Conservation (phyloP, 2,113 vertebrate genomes). For the Boulengeromyrus knoepffleri region DNA sequence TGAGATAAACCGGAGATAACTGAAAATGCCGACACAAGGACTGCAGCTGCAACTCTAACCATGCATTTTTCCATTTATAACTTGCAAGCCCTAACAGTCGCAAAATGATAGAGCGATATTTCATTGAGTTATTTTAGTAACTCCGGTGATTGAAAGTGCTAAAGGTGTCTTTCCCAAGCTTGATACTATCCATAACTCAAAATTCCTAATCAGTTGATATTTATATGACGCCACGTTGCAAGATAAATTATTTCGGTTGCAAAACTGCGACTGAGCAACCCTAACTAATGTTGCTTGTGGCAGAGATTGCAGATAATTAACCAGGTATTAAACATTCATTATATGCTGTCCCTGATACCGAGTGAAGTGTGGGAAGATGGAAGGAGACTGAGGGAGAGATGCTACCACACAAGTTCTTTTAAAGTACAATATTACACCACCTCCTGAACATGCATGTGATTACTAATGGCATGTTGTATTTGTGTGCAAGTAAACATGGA, state of each 20-base stretch:
- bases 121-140: background rate
- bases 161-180: background rate
- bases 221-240: background rate
- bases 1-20: background rate
- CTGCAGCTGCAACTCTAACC: background rate
- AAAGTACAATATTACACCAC: background rate
- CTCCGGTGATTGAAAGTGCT: background rate
- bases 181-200: background rate
- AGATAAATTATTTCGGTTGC: background rate
- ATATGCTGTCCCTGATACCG: background rate
- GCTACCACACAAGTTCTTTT: background rate
- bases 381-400: background rate
- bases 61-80: background rate
- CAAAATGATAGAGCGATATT: background rate
- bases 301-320: background rate
- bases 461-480: background rate
- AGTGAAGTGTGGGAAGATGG: background rate
- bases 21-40: background rate
- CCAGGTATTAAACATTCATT: background rate
- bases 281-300: background rate
- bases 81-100: background rate
- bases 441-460: background rate
- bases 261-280: background rate
- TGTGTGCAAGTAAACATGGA: background rate
- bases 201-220: background rate